Conservation (phyloP, 2,113 vertebrate species). For the Gymnobelideus leadbeateri region DNA sequence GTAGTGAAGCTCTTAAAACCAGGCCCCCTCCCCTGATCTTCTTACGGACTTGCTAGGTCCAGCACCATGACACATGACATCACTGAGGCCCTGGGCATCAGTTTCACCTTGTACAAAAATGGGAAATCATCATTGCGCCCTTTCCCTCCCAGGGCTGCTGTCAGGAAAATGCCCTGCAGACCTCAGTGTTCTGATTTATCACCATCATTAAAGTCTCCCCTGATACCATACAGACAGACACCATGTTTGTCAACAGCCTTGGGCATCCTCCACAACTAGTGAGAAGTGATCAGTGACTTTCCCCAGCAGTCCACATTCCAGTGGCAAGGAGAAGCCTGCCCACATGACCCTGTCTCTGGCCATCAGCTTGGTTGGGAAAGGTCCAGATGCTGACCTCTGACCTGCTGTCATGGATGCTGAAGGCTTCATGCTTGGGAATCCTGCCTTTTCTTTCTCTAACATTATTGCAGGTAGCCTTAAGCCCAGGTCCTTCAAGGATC, state of each 20-base stretch:
- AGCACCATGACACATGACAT: too few species aligned
- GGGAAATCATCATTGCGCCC: neutral
- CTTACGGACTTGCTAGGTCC: neutral
- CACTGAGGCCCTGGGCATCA: too few species aligned
- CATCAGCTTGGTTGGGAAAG: neutral
- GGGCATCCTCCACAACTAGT: neutral
- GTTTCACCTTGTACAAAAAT: neutral
- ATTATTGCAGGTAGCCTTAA: too few species aligned
- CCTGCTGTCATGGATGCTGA: too few species aligned
- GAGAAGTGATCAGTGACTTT: neutral
- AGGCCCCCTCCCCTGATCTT: neutral
- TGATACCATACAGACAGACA: neutral
- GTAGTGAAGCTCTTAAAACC: neutral
- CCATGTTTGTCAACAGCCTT: neutral
- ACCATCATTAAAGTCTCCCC: too few species aligned
- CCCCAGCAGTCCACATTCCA: neutral
- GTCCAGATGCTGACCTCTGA: neutral
- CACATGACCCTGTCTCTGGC: neutral
- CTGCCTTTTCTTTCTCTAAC: too few species aligned
- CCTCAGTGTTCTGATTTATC: neutral
- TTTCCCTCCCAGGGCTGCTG: neutral
- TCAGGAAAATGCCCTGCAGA: neutral
- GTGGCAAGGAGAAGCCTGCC: neutral
- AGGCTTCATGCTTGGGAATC: too few species aligned
- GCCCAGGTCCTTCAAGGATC: too few species aligned